A percentile compares a stretch with the other conserved stretches of the same genome.
Conservation (phyloP, 1,140 invertebrate species). For the Drosophila pallidifrons region DNA sequence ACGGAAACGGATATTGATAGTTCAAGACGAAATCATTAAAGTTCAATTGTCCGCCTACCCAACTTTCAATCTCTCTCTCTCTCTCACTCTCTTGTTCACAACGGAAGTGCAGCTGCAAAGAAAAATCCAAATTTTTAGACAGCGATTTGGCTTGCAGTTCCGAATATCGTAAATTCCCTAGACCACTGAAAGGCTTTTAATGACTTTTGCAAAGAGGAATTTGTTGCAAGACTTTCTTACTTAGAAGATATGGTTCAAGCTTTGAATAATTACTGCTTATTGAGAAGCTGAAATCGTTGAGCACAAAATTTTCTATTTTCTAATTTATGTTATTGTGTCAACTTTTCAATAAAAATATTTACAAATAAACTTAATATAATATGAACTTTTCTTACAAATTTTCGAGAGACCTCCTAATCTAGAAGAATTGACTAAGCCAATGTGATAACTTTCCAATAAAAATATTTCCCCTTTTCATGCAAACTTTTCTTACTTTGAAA, state of each 20-base stretch:
- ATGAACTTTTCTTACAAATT: too few relatives aligned
- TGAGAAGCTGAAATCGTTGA: too few relatives aligned
- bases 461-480: too few relatives aligned
- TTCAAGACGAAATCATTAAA: constrained; percentile 84
- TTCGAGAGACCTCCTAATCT: too few relatives aligned
- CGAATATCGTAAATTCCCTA: constrained; percentile 38
- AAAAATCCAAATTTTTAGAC: constrained; percentile 26
- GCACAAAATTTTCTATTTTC: too few relatives aligned
- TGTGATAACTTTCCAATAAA: too few relatives aligned
- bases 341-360: too few relatives aligned
- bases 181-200: constrained; percentile 22
- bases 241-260: neutral
- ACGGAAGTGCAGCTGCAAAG: constrained; percentile 10
- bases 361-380: too few relatives aligned
- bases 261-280: too few relatives aligned
- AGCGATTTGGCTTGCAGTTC: constrained; percentile 33
- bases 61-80: constrained; percentile 3
- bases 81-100: neutral
- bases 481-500: too few relatives aligned
- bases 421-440: too few relatives aligned
- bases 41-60: constrained; percentile 64
- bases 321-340: too few relatives aligned
- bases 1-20: constrained; percentile 83
- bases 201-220: constrained; percentile 16
- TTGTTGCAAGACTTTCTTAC: neutral